These are phyloP conservation scores for Tetraneura akinire DNA, from an alignment of 1,140 invertebrate species.

Conservation along the genomic window DNA sequence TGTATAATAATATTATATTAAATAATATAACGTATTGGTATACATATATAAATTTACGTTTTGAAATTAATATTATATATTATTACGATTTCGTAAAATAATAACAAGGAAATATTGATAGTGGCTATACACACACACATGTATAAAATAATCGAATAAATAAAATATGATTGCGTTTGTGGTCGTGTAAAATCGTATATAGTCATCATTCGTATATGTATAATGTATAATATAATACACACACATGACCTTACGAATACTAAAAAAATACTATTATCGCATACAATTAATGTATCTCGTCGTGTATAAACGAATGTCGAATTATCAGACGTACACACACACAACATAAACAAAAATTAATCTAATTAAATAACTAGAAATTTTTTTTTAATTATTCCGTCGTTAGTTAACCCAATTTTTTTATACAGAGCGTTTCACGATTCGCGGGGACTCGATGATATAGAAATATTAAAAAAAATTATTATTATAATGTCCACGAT, in stretches of 20 bases:
- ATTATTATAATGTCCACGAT: background rate
- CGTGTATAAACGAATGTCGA: background rate
- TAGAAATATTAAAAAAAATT: no score
- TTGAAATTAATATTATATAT: background rate
- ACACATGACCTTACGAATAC: background rate
- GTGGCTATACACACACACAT: no score
- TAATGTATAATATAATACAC: background rate
- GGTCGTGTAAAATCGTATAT: background rate
- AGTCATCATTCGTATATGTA: background rate
- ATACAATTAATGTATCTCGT: background rate
- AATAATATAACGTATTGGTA: background rate
- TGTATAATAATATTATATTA: no score
- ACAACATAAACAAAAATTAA: background rate
- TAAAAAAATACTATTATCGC: background rate
- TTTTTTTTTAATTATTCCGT: background rate
- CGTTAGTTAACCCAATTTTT: slow-evolving; percentile 12
- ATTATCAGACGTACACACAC: background rate
- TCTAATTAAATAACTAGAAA: background rate
- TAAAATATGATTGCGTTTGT: no score
- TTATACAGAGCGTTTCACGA: background rate
- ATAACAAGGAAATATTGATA: no score
- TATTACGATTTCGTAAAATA: no score
- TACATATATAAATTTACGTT: background rate
- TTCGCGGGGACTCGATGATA: background rate
- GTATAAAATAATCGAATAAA: no score